Percentiles rank a stretch among this genome's conserved stretches.
phyloP scores from a whole-genome alignment of 2,888 invertebrate genomes.

The Calameuta pallipes region DNA sequence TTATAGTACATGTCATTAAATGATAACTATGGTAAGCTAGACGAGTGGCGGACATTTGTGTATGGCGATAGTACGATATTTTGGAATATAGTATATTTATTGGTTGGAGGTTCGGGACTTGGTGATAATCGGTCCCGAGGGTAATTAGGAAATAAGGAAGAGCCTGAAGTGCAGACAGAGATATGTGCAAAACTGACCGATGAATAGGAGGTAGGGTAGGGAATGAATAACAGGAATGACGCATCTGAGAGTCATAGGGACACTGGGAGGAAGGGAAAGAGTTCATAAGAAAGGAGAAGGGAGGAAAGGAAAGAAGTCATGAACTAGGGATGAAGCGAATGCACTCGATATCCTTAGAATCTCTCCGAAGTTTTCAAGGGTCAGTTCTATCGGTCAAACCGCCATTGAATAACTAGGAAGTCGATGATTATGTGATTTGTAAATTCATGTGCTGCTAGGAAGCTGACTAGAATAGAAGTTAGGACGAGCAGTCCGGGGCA shows the following conservation, averaged over 20 bases:
- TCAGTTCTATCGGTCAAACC: not conserved
- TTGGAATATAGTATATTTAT: not conserved
- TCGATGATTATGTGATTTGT: not conserved
- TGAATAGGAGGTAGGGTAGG: not conserved
- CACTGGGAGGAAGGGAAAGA: not conserved
- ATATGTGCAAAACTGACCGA: not conserved
- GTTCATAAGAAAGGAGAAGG: not conserved
- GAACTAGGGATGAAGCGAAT: not conserved
- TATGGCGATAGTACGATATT: not conserved
- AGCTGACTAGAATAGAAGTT: slow-evolving; percentile 63
- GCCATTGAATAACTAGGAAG: not conserved
- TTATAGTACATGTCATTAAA: slow-evolving; percentile 25
- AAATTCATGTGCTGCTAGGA: slow-evolving; percentile 61
- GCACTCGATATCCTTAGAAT: not conserved
- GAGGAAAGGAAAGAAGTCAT: not conserved
- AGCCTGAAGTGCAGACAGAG: not conserved
- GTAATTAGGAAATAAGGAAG: not conserved
- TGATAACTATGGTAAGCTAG: slow-evolving; percentile 23
- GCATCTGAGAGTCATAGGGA: not conserved
- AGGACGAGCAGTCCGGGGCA: slow-evolving; percentile 11
- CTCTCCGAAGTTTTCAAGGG: not conserved
- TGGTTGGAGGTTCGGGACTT: not conserved
- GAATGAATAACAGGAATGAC: not conserved
- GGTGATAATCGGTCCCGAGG: not conserved
- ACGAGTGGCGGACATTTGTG: not conserved